Evolutionary conservation across 2,113 vertebrate genomes (phyloP), one percentile per base, ranked within the genome.

Genomic region (Scomber japonicus): DNA sequence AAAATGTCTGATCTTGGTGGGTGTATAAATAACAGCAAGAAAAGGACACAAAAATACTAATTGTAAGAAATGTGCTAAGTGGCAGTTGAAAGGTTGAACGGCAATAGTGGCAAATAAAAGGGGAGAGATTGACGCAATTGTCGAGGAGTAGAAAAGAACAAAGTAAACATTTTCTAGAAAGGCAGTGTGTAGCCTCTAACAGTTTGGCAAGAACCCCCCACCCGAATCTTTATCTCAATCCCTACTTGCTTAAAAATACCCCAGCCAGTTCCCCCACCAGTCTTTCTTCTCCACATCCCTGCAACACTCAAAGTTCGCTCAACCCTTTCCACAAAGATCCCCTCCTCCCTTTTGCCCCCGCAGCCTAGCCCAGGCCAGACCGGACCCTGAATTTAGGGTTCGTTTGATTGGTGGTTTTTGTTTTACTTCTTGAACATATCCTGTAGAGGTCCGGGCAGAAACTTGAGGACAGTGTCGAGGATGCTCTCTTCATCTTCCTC

Each of bases 341-440:
- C 71, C 31, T 81, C 83, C 69, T 81, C 88, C 84, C 0, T 74
- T 27, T 71, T 65, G 81, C 92, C 94, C 85, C 82, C 69, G 8
- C 89, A 75, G 87, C 80, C 87, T n/a, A 10, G 71, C 83, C 89
- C 66, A 66, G 35, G 68, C 81, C 81, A 69, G 76, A 76, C 82
- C n/a, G 61, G 82, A 86, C 82, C 84, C 79, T 60, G 69, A 21
- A 48, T 5, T 31, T 19, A 85, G 84, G 87, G 82, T 51, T 78
- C 6, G 2, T 74, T 71, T 71, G 56, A 89, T 85, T 71, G 57
- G 78, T 94, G 30, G 3, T 49, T 17, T 45, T 84, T 73, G 31
- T 65, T 91, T 96, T 97, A 99, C 96, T 99, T 99, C 95, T 99
- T 99, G 93, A 99, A 98, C 97, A 99, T 99, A 95, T 99, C 98